phyloP scores from a whole-genome alignment of 2,888 invertebrate species.

The Bruchidius siliquastri region DNA sequence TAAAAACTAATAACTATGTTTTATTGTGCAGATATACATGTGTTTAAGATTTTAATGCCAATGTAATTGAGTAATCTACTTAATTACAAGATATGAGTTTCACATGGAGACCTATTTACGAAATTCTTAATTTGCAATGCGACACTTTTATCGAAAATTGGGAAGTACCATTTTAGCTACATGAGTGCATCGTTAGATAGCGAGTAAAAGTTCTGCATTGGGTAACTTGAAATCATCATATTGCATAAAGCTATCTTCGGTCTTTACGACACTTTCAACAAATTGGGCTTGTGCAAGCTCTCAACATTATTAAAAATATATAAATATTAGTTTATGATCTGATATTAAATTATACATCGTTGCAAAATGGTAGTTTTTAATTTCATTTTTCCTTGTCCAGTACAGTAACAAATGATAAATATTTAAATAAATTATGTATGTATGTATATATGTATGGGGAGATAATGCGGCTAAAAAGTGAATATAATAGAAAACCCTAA shows the following conservation, averaged over 20 bases:
- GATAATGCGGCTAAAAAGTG: no score
- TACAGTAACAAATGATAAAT: no score
- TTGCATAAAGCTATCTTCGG: neutral
- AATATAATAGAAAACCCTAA: no score
- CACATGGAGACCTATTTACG: neutral
- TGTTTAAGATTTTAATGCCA: neutral
- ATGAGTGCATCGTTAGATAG: neutral
- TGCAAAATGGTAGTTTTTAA: no score
- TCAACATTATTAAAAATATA: neutral
- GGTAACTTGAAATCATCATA: neutral
- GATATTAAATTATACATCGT: no score
- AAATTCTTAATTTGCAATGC: neutral
- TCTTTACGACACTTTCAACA: neutral
- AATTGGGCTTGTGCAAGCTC: neutral
- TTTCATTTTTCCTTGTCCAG: no score
- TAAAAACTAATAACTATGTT: no score
- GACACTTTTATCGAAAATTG: neutral
- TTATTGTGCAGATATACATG: no score
- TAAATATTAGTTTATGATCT: no score
- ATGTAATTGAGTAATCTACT: neutral
- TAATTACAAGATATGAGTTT: neutral
- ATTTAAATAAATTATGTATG: no score
- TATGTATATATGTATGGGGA: no score
- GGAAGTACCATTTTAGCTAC: neutral
- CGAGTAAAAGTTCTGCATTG: neutral